Percentiles rank a stretch among this genome's conserved stretches.
phyloP scores from a whole-genome alignment of 2,888 invertebrate genomes.

The Drosophila fulvimacula region DNA sequence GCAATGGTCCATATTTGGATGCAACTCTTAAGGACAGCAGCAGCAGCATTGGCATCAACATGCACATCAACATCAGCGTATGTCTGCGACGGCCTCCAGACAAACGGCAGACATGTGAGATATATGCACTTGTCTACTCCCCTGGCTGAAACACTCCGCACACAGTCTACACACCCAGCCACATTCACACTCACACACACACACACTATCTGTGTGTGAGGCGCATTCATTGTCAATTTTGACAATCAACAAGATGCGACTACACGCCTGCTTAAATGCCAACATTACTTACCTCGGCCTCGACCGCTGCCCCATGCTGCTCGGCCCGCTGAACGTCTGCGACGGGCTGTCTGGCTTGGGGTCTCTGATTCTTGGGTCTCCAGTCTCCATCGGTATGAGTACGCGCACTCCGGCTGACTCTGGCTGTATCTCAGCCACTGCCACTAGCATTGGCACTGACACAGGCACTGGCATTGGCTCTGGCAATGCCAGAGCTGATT shows the following conservation, averaged over 20 bases:
- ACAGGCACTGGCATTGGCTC: constrained; percentile 61
- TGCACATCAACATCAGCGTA: constrained; percentile 56
- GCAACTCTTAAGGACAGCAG: constrained; percentile 75
- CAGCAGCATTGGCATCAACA: constrained; percentile 49
- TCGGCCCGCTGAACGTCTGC: constrained; percentile 41
- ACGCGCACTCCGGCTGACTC: constrained; percentile 52
- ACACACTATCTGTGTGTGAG: constrained; percentile 22
- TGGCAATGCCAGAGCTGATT: constrained; percentile 61
- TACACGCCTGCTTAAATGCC: constrained; percentile 76
- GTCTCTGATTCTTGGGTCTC: constrained; percentile 36
- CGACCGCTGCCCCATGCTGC: constrained; percentile 31
- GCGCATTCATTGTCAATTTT: constrained; percentile 82
- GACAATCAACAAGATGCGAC: constrained; percentile 81
- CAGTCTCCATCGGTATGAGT: constrained; percentile 12
- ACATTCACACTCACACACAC: background rate
- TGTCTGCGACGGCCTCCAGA: constrained; percentile 77
- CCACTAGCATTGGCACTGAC: constrained; percentile 12
- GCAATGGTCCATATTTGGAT: constrained; percentile 82
- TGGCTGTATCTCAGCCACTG: constrained; percentile 30
- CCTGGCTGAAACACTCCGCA: constrained; percentile 29
- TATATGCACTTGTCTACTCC: constrained; percentile 79
- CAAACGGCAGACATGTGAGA: constrained; percentile 81
- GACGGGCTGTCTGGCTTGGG: constrained; percentile 75
- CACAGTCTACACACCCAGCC: background rate
- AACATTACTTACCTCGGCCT: constrained; percentile 56